Evolutionary conservation across 2,113 vertebrate species (phyloP).

Genomic region (Crotalus tigris): DNA sequence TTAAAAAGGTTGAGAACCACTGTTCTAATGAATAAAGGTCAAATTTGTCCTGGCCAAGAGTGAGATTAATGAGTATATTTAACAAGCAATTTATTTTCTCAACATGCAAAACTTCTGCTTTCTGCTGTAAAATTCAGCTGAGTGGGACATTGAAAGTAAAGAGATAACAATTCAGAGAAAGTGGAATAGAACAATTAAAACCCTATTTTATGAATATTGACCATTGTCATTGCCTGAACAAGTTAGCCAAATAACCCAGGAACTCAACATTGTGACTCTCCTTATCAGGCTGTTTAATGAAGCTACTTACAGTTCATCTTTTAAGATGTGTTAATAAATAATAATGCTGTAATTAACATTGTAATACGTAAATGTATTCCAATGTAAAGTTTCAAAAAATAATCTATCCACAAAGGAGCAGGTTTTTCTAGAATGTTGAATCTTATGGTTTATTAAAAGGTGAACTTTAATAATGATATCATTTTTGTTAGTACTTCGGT

Average conservation of each 20-base stretch:
- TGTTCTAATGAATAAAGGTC: background rate
- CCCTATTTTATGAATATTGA: background rate
- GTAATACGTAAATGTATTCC: background rate
- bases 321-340: background rate
- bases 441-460: background rate
- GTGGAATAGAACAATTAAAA: background rate
- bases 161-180: background rate
- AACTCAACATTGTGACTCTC: background rate
- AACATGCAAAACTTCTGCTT: background rate
- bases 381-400: background rate
- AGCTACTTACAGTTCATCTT: background rate
- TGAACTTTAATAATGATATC: background rate
- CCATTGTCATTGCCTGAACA: background rate
- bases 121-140: background rate
- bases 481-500: background rate
- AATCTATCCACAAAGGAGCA: background rate
- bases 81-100: background rate
- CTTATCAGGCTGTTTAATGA: background rate
- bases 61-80: background rate
- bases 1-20: too few species aligned
- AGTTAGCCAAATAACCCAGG: background rate
- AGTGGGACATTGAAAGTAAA: background rate
- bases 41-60: background rate
- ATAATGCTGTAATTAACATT: background rate
- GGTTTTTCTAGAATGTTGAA: background rate